phyloP scores from a whole-genome alignment of 2,113 vertebrate species.

The Physeter macrocephalus region DNA sequence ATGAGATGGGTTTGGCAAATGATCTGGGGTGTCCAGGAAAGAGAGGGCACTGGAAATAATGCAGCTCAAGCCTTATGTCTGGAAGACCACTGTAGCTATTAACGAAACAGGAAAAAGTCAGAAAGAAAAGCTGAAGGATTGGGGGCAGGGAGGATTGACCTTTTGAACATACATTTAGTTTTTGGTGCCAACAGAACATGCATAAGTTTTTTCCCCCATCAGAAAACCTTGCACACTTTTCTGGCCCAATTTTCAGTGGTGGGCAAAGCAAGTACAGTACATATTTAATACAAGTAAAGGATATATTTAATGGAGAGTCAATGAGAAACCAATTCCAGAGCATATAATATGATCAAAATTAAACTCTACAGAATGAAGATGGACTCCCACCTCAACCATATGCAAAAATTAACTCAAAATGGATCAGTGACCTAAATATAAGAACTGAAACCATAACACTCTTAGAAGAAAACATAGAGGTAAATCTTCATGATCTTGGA shows the following conservation, averaged over 20 bases:
- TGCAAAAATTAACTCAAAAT: conserved; percentile 21
- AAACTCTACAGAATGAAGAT: neutral
- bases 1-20: neutral
- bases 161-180: neutral
- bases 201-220: neutral
- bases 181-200: neutral
- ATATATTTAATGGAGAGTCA: neutral
- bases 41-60: neutral
- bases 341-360: conserved; percentile 6
- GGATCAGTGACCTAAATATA: neutral
- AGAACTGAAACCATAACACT: neutral
- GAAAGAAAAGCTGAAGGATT: neutral
- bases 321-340: neutral
- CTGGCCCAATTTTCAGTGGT: neutral
- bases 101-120: neutral
- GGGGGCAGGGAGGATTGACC: neutral
- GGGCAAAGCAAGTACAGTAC: neutral
- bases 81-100: neutral
- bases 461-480: neutral
- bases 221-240: neutral
- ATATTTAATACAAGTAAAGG: neutral
- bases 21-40: neutral
- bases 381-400: neutral
- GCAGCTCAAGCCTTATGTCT: neutral
- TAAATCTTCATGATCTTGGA: neutral